Evolutionary conservation across 1,140 invertebrate genomes (phyloP), one percentile per base, ranked within the genome.

Genomic region (Drosophila willistoni): DNA sequence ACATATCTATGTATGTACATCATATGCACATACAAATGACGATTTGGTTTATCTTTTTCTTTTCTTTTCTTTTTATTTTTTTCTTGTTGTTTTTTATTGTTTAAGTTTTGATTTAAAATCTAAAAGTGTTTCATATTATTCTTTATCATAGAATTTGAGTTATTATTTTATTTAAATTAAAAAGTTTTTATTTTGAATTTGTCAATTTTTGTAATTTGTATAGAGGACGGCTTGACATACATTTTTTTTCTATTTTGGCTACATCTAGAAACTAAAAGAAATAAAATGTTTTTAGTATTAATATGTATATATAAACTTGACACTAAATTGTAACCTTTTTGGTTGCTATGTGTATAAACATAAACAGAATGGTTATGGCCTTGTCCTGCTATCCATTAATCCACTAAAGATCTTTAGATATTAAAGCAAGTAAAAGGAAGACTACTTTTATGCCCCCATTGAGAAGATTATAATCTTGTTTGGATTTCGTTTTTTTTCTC

Each of bases 151-250:
- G 44, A 29, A 19, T 13, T 42, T 36, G 19, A n/a, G n/a, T 51
- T 47, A 9, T 47, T 42, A 39, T 57, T 70, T 41, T 77, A 60
- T 64, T 63, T 25, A 25, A 72, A 60, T 76, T 79, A 68, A 68
- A 76, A 75, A 75, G 65, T 72, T 85, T 29, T 61, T 72, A 56
- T 65, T 68, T 77, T 72, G 64, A 72, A 56, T 75, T 75, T 78
- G 63, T 81, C 78, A 64, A 66, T 74, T 74, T 77, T 64, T 56
- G 61, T 81, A 67, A 56, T 73, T 83, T 83, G 83, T 87, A 87
- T 83, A 87, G 84, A 87, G 83, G 83, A 87, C 83, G 83, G 83
- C 83, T 89, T 89, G 84, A 83, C 83, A 87, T 73, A 68, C 84
- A 80, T 86, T 83, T 65, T 76, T 59, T 17, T 57, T 56, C 44